Conservation (phyloP, 64 coral and sea anemone genomes). For the Stylophora pistillata region DNA sequence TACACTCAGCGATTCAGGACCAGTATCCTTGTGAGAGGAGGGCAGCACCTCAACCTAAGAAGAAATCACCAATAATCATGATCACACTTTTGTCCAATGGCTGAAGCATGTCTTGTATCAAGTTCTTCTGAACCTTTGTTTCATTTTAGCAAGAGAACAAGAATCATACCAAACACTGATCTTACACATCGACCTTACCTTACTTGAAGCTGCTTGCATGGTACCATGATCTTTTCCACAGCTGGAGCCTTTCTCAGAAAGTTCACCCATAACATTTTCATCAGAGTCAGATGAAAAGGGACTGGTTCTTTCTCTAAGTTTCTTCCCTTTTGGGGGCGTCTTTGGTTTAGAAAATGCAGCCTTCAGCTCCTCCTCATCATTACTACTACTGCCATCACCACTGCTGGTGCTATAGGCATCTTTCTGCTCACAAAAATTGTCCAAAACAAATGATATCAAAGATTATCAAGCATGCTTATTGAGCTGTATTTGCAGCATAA, state of each 20-base stretch:
- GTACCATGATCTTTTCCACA: background rate
- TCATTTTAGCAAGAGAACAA: background rate
- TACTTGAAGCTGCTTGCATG: background rate
- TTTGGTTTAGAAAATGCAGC: background rate
- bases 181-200: background rate
- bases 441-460: background rate
- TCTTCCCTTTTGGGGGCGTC: conserved; percentile 29
- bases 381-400: conserved; percentile 25
- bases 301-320: conserved; percentile 44
- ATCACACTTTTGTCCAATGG: too few relatives aligned
- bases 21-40: background rate
- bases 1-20: background rate
- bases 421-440: background rate
- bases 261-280: background rate
- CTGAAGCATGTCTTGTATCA: too few relatives aligned
- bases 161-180: background rate
- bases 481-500: too few relatives aligned
- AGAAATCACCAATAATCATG: background rate
- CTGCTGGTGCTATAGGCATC: background rate
- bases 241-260: background rate
- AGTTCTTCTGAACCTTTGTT: too few relatives aligned
- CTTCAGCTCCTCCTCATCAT: conserved; percentile 13
- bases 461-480: too few relatives aligned
- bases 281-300: conserved; percentile 58
- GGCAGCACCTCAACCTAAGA: background rate